These are phyloP conservation scores for Palythoa grandiflora DNA, from an alignment of 92 coral and sea anemone species.

Conservation along the genomic window DNA sequence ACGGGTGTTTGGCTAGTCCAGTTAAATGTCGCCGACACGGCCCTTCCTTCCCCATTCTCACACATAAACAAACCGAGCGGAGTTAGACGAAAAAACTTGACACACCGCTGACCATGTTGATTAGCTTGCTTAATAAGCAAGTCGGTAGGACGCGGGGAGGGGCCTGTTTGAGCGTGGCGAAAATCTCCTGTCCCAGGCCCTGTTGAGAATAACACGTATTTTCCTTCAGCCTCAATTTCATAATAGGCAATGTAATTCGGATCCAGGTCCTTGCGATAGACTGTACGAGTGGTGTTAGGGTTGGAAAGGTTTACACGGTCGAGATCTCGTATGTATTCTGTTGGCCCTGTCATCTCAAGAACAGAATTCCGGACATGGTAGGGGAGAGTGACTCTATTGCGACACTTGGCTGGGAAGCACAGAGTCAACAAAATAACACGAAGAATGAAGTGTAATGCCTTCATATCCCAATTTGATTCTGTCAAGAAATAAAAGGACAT, in stretches of 20 bases:
- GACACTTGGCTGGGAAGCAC: neutral
- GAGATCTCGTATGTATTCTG: neutral
- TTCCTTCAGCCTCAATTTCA: conserved; percentile 56
- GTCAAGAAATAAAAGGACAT: neutral
- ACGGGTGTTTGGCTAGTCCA: conserved; percentile 39
- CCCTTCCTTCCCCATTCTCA: conserved; percentile 54
- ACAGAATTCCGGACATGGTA: neutral
- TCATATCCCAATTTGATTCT: neutral
- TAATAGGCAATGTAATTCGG: conserved; percentile 64
- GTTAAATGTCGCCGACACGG: conserved; percentile 64
- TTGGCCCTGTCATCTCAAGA: neutral
- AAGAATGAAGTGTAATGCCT: neutral
- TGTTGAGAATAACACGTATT: conserved; percentile 48
- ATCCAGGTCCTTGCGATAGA: conserved; percentile 72
- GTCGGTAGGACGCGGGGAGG: conserved; percentile 55
- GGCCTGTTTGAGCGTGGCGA: conserved; percentile 54
- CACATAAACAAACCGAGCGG: conserved; percentile 63
- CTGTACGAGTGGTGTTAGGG: conserved; percentile 28
- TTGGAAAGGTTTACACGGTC: conserved; percentile 16
- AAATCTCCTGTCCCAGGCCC: conserved; percentile 58
- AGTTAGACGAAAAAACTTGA: conserved; percentile 60
- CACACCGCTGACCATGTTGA: conserved; percentile 53
- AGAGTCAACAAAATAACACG: neutral
- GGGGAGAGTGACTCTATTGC: conserved; percentile 3
- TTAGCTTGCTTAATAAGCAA: conserved; percentile 55